Percentiles rank a stretch among this genome's conserved stretches.
Conservation (phyloP, 2,888 invertebrate species). For the Ichneumon xanthorius region DNA sequence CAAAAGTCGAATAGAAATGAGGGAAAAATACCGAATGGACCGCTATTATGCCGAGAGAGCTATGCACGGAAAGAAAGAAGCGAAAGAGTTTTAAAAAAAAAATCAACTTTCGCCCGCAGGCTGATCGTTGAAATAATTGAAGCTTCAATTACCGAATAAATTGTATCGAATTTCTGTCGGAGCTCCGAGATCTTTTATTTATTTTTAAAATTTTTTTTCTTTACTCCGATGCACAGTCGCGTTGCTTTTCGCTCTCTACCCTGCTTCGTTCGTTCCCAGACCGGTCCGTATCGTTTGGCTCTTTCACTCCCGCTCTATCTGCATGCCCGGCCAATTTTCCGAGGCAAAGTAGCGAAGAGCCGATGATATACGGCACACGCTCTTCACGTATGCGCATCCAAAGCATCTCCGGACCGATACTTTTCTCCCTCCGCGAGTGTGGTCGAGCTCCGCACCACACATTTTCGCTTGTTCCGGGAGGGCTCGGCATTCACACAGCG, state of each 20-base stretch:
- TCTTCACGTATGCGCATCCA: slow-evolving; percentile 32
- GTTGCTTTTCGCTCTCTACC: slow-evolving; percentile 45
- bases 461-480: slow-evolving; percentile 8
- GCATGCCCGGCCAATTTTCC: slow-evolving; percentile 69
- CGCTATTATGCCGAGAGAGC: not conserved
- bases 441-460: not conserved
- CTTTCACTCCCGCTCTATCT: slow-evolving; percentile 32
- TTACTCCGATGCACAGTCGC: slow-evolving; percentile 14
- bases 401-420: slow-evolving; percentile 26
- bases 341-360: slow-evolving; percentile 67
- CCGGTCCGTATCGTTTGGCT: not conserved
- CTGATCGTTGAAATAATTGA: slow-evolving; percentile 73
- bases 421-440: slow-evolving; percentile 20
- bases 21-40: slow-evolving; percentile 15
- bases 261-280: slow-evolving; percentile 17
- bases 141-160: slow-evolving; percentile 77
- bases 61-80: slow-evolving; percentile 12
- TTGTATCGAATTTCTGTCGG: slow-evolving; percentile 75
- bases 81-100: slow-evolving; percentile 45
- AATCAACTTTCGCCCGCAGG: slow-evolving; percentile 62
- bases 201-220: slow-evolving; percentile 23
- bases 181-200: slow-evolving; percentile 30
- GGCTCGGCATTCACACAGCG: not conserved
- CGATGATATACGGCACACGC: slow-evolving; percentile 29
- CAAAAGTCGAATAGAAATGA: slow-evolving; percentile 17